These are phyloP conservation scores for Meles meles DNA, from an alignment of 2,113 vertebrate species.

Conservation along the genomic window DNA sequence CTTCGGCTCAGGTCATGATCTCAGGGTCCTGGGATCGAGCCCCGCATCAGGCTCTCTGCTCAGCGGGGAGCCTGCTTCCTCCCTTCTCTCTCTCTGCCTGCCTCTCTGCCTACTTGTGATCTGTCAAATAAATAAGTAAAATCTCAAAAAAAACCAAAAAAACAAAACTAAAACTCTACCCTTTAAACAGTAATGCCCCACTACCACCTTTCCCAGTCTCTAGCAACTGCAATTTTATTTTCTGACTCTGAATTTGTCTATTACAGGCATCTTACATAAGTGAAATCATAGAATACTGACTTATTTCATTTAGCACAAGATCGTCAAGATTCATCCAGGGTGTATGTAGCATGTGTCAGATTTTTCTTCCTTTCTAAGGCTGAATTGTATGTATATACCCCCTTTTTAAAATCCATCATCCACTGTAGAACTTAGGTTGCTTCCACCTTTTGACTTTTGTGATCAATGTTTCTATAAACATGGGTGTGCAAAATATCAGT, in stretches of 20 bases:
- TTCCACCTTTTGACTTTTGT: not conserved
- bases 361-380: not conserved
- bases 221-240: not conserved
- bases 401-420: not conserved
- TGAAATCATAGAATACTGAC: not conserved
- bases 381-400: not conserved
- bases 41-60: too few species aligned
- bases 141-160: too few species aligned
- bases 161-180: not conserved
- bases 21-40: too few species aligned
- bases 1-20: too few species aligned
- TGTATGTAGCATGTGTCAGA: too few species aligned
- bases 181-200: not conserved
- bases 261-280: too few species aligned
- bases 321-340: not conserved
- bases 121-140: too few species aligned
- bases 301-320: not conserved
- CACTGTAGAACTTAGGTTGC: not conserved
- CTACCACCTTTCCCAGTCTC: too few species aligned
- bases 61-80: too few species aligned
- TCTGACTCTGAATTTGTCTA: not conserved
- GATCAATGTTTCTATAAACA: not conserved
- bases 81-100: too few species aligned
- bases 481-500: too few species aligned
- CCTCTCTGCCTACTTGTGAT: too few species aligned